Conservation (phyloP, 1,140 invertebrate genomes). For the Trypoxylus dichotomus region DNA sequence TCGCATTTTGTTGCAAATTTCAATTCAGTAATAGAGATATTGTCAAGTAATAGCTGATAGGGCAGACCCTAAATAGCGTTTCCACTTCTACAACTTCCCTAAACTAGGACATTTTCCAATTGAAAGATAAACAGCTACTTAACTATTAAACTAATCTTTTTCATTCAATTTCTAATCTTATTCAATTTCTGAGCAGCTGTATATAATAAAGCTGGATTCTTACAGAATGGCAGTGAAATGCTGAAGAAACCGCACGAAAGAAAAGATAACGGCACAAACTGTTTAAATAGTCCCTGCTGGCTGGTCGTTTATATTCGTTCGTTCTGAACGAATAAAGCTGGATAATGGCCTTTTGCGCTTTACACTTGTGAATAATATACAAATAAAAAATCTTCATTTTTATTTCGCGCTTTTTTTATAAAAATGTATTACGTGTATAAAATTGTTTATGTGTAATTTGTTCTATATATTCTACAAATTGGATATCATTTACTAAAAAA, state of each 20-base stretch:
- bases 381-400: conserved; percentile 2
- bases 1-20: too few relatives aligned
- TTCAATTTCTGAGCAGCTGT: background rate
- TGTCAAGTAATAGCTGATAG: too few relatives aligned
- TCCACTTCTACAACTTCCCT: too few relatives aligned
- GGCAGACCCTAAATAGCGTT: too few relatives aligned
- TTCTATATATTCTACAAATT: background rate
- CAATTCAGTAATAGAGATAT: too few relatives aligned
- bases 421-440: background rate
- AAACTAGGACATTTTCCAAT: too few relatives aligned
- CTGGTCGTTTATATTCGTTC: background rate
- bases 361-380: background rate
- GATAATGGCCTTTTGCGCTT: background rate
- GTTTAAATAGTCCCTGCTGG: conserved; percentile 5
- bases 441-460: background rate
- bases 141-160: too few relatives aligned
- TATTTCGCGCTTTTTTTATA: background rate
- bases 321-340: background rate
- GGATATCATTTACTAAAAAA: too few relatives aligned
- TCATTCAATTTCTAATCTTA: too few relatives aligned
- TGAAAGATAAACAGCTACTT: too few relatives aligned
- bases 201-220: background rate
- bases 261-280: background rate
- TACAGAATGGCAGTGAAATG: background rate
- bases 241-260: background rate